Evolutionary conservation across 2,888 invertebrate genomes (phyloP), one percentile per base, ranked within the genome.

Genomic region (Lycia hirtaria): DNA sequence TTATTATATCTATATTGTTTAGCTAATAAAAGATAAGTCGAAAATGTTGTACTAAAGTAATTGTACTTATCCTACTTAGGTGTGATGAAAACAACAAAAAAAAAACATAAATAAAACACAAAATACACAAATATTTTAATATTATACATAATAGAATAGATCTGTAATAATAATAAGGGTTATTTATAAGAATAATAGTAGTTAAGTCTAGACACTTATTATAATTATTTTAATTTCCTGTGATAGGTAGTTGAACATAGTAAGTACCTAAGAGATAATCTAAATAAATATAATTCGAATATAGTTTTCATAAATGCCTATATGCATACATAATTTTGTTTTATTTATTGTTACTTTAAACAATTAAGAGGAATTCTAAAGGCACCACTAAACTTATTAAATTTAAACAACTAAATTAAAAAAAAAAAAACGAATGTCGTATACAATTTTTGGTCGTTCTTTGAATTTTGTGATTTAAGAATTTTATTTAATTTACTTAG

Each of bases 201-300:
- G n/a, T n/a, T n/a, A n/a, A n/a, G n/a, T n/a, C n/a, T n/a, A n/a
- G n/a, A n/a, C n/a, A 40, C 22, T 26, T 35, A 10, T 47, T 47
- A 32, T 47, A 44, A 7, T 54, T 52, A 19, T 53, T 52, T 54
- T 40, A 57, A 63, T 69, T 71, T 57, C 30, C 76, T 75, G 75
- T 75, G 75, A 75, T 75, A 75, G 45, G 58, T 54, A 47, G 47
- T 52, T 60, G 9, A 40, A 24, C 43, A 12, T 43, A 5, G 28
- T 17, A 26, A n/a, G n/a, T n/a, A n/a, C n/a, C n/a, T n/a, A n/a
- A 26, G 26, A 41, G 2, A 40, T 22, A 41, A 28, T 12, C 12
- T n/a, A 12, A 15, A 4, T 17, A 41, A 10, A 15, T 41, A 26
- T 10, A 38, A 1, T 26, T 26, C 0, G 26, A 24, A 9, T 28